Base-by-base conservation (phyloP, 2,888 invertebrate genomes). In the Peribatodes rhomboidaria region DNA sequence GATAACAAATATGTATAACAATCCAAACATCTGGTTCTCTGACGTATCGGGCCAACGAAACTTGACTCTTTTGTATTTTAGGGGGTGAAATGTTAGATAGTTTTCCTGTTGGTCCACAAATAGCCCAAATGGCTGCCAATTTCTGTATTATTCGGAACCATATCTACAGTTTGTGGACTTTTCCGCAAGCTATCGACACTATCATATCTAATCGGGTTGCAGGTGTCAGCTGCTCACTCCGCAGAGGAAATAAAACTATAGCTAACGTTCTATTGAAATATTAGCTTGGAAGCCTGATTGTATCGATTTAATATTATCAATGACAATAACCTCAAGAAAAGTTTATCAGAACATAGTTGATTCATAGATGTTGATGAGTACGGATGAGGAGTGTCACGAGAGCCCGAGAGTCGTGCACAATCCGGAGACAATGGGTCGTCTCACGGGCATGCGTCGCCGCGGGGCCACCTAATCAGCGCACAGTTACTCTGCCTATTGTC, bases 401-500 rank as follows among this genome's bases (percentile, higher is more conserved):
- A n/a, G 47, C 27, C 41, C 8, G 50, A 64, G 59, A 14, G 39
- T 20, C 54, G 49, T 55, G 50, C 22, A 56, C 57, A 59, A 58
- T 44, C 61, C 61, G 18, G 59, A 69, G 67, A 72, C 74, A 74
- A 72, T 68, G 61, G 65, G 57, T 61, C 58, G 56, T 75, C 76
- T 64, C 75, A 73, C 71, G 70, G 60, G 69, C 67, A 63, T 68
- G 67, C 62, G 44, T 60, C 33, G 53, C 57, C 46, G 41, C 42
- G 65, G 65, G 70, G 53, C 72, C 67, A 65, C 62, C 74, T 68
- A 72, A 75, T 73, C 80, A 74, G 67, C 72, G 75, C 78, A 78
- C 80, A 79, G 78, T 82, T 82, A 82, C 74, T 69, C 66, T 49
- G 70, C 39, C 80, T 76, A 82, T 82, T 82, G 80, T 82, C 76